These are phyloP conservation scores for Rhamnusium bicolor DNA, from an alignment of 2,888 invertebrate species.

Conservation along the genomic window DNA sequence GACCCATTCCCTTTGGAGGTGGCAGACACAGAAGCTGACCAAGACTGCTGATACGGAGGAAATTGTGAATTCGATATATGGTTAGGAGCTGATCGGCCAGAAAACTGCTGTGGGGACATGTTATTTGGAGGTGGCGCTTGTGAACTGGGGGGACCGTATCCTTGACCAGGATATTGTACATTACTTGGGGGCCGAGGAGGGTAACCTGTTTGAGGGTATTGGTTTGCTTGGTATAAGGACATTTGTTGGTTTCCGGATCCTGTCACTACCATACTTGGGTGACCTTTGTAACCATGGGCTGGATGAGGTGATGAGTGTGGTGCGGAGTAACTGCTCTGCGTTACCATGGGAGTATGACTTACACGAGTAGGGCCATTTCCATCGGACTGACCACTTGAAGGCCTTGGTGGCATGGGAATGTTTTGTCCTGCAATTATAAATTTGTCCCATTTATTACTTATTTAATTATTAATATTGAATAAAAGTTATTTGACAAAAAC, in stretches of 20 bases:
- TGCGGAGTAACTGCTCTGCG: slow-evolving; percentile 76
- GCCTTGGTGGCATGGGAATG: slow-evolving; percentile 96
- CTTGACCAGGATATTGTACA: slow-evolving; percentile 67
- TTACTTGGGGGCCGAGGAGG: slow-evolving; percentile 69
- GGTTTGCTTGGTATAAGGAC: slow-evolving; percentile 75
- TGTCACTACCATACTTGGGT: slow-evolving; percentile 71
- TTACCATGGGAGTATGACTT: slow-evolving; percentile 82
- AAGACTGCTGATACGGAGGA: slow-evolving; percentile 67
- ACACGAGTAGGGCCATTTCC: slow-evolving; percentile 77
- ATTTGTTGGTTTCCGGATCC: slow-evolving; percentile 70
- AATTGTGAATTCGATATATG: slow-evolving; percentile 73
- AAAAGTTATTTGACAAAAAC: too few species aligned
- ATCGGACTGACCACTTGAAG: slow-evolving; percentile 85
- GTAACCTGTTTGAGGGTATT: slow-evolving; percentile 72
- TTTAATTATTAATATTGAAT: too few species aligned
- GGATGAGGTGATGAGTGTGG: slow-evolving; percentile 72
- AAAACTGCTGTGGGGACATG: slow-evolving; percentile 72
- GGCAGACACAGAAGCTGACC: slow-evolving; percentile 60
- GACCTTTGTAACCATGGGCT: slow-evolving; percentile 76
- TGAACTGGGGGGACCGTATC: slow-evolving; percentile 74
- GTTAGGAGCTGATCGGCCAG: slow-evolving; percentile 74
- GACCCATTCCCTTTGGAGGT: slow-evolving; percentile 62
- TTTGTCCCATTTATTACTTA: neutral
- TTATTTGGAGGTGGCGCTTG: slow-evolving; percentile 67
- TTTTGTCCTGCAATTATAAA: slow-evolving; percentile 79